phyloP scores from a whole-genome alignment of 2,888 invertebrate species.

The Lasioglossum villosulum region DNA sequence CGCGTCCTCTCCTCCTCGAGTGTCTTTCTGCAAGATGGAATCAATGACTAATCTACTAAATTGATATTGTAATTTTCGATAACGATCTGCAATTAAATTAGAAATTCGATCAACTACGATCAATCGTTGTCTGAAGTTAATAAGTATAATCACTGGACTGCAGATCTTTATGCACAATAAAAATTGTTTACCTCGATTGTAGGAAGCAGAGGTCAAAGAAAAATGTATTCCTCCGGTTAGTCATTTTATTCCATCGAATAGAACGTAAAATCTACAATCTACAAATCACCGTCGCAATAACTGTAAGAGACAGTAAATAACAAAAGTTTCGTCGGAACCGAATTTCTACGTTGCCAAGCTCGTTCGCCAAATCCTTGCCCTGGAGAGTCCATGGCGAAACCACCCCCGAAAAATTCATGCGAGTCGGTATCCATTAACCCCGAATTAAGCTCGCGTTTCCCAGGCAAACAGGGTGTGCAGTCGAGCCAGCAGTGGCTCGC shows the following conservation, averaged over 20 bases:
- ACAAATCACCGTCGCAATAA: too few relatives aligned
- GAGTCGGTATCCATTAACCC: neutral
- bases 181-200: neutral
- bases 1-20: neutral
- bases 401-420: neutral
- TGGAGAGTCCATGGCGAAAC: neutral
- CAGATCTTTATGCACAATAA: neutral
- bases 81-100: too few relatives aligned
- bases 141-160: neutral
- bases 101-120: too few relatives aligned
- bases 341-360: neutral
- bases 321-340: neutral
- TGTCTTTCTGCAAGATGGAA: neutral
- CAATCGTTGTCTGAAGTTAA: too few relatives aligned
- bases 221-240: too few relatives aligned
- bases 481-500: neutral
- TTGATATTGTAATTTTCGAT: too few relatives aligned
- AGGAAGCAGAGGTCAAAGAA: too few relatives aligned
- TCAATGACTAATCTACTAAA: neutral
- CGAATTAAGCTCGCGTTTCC: neutral
- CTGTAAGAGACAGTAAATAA: too few relatives aligned
- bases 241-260: too few relatives aligned
- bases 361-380: neutral
- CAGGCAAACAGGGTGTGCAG: neutral
- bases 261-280: too few relatives aligned